Evolutionary conservation across 2,113 vertebrate genomes (phyloP), one percentile per base, ranked within the genome.

Genomic region (Takifugu bimaculatus): DNA sequence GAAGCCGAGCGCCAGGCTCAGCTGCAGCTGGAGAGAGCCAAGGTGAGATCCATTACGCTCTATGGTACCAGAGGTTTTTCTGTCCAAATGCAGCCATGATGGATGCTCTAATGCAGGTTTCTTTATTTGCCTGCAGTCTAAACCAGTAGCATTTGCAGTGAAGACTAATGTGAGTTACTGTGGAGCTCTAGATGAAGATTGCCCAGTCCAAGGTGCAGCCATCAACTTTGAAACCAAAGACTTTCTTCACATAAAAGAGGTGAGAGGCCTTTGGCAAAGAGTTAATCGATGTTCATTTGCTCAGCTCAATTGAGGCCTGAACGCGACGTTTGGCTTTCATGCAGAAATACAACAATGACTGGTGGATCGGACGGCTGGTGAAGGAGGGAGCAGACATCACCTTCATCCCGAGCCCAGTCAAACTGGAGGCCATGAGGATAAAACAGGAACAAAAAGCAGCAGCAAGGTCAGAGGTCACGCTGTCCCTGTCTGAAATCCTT

Each of bases 161-260:
- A 87, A 94, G 85, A 96, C 96, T 13, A 98, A 98, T 54, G 94
- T 97, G 0, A 95, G 93, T 82, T 98, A 98, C 87, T 96, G 94
- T 50, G 94, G 94, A 0, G 93, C 93, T 0, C 92, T 93, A 10
- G 90, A 88, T 35, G 94, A 96, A 68, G 94, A 96, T 25, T 90
- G 94, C 73, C 96, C 96, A 0, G 94, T 97, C 70, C 94, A 98
- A 88, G 96, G 96, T 65, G 86, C 95, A 61, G 94, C 94, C 70
- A 95, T 98, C 83, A 94, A 94, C 90, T 98, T 98, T 57, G 96
- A 98, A 88, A 92, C 94, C 89, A 97, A 95, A 89, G 96, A 98
- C 77, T 98, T 98, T 83, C 92, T 98, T 81, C 96, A 98, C 84
- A 98, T 98, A 89, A 98, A 98, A 85, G 96, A 98, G 93, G 96